These are phyloP conservation scores for Oscheius sp. DNA, from an alignment of 2,888 invertebrate genomes.

Conservation along the genomic window DNA sequence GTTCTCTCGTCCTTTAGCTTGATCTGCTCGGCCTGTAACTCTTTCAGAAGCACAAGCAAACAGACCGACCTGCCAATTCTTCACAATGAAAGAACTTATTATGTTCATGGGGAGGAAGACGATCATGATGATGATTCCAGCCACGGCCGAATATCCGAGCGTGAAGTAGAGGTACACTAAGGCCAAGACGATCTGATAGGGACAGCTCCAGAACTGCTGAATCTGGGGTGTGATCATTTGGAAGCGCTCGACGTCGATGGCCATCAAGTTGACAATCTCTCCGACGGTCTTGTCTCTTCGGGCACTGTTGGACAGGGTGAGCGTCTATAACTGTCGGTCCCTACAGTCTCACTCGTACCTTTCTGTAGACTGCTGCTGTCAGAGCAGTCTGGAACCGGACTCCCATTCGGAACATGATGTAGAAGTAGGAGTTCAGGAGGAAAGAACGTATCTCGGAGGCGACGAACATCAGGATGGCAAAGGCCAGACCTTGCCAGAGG, in stretches of 20 bases:
- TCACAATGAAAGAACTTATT: conserved; percentile 54
- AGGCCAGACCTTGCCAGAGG: conserved; percentile 65
- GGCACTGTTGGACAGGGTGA: conserved; percentile 75
- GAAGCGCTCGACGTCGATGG: conserved; percentile 75
- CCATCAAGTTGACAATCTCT: conserved; percentile 78
- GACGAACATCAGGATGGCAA: conserved; percentile 73
- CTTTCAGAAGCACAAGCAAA: not conserved
- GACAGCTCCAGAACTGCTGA: conserved; percentile 74
- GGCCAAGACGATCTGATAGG: conserved; percentile 66
- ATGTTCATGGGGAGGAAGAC: conserved; percentile 80
- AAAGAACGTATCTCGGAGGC: conserved; percentile 74
- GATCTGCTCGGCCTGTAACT: conserved; percentile 82
- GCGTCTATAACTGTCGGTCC: conserved; percentile 71
- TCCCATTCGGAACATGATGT: conserved; percentile 75
- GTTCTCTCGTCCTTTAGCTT: conserved; percentile 91
- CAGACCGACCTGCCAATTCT: conserved; percentile 53
- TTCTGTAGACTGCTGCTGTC: conserved; percentile 75
- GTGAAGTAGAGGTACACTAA: conserved; percentile 75
- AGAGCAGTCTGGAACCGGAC: conserved; percentile 76
- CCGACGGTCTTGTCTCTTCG: conserved; percentile 76
- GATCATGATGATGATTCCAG: conserved; percentile 91
- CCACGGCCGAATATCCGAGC: conserved; percentile 84
- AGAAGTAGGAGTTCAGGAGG: conserved; percentile 76
- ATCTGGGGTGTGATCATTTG: conserved; percentile 72
- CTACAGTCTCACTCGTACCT: conserved; percentile 67